Percentiles rank a stretch among this genome's conserved stretches.
phyloP scores from a whole-genome alignment of 2,888 invertebrate genomes.

The Caenorhabditis doughertyi region DNA sequence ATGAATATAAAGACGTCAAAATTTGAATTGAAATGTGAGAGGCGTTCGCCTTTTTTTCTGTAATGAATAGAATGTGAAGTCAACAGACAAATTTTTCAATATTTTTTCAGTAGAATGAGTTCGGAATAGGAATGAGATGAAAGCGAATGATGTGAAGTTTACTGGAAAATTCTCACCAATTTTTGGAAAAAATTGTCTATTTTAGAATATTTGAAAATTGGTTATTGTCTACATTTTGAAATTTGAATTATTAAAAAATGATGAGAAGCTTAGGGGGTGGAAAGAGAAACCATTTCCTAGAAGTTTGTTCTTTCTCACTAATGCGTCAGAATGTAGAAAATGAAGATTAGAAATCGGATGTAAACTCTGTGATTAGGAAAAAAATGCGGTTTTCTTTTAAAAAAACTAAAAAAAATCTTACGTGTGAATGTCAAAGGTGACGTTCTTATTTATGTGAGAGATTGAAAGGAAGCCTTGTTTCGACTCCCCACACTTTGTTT shows the following conservation, averaged over 20 bases:
- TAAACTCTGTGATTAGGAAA: slow-evolving; percentile 13
- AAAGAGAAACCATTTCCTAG: slow-evolving; percentile 25
- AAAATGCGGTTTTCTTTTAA: neutral
- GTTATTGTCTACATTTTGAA: neutral
- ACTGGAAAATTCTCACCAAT: slow-evolving; percentile 1
- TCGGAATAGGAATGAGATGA: slow-evolving; percentile 30
- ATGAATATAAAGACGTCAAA: slow-evolving; percentile 7
- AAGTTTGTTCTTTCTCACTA: neutral
- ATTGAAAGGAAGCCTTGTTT: slow-evolving; percentile 23
- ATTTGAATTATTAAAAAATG: neutral
- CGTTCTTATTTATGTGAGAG: slow-evolving; percentile 22
- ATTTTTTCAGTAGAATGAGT: slow-evolving; percentile 10
- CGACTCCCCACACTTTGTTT: neutral
- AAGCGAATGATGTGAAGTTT: slow-evolving; percentile 1
- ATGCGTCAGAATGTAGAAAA: slow-evolving; percentile 14
- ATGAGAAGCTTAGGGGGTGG: neutral
- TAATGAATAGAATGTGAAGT: slow-evolving; percentile 24
- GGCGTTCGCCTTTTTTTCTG: slow-evolving; percentile 14
- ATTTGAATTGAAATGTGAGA: slow-evolving; percentile 28
- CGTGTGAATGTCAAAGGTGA: slow-evolving; percentile 44
- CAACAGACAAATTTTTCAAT: slow-evolving; percentile 10
- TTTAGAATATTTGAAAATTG: too few relatives aligned
- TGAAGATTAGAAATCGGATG: slow-evolving; percentile 18
- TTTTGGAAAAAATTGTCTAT: too few relatives aligned
- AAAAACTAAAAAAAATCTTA: slow-evolving; percentile 3